These are phyloP conservation scores for Xestia rhomboidea DNA, from an alignment of 2,888 invertebrate species.

Conservation along the genomic window DNA sequence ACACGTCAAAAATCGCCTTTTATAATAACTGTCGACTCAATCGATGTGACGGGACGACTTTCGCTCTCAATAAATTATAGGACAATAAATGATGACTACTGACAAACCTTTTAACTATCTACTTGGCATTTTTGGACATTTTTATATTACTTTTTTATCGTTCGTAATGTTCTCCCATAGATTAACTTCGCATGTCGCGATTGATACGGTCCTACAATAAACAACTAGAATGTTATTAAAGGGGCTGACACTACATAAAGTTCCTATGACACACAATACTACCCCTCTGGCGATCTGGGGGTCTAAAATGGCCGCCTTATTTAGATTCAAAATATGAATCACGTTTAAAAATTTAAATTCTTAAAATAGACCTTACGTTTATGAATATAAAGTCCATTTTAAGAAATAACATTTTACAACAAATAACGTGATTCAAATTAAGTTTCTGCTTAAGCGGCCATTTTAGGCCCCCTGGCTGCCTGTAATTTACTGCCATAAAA, in stretches of 20 bases:
- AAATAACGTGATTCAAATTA: too few species aligned
- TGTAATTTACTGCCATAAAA: background rate
- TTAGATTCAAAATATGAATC: too few species aligned
- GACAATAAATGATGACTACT: background rate
- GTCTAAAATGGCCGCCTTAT: too few species aligned
- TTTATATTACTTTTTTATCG: background rate
- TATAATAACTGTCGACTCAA: background rate
- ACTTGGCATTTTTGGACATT: background rate
- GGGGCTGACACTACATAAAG: background rate
- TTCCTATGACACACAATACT: background rate
- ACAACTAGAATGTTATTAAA: background rate
- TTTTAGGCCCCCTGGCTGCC: too few species aligned
- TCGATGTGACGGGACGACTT: background rate
- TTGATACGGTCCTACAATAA: background rate
- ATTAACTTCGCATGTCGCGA: background rate
- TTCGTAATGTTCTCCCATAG: background rate
- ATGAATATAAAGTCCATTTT: too few species aligned
- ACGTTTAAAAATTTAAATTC: too few species aligned
- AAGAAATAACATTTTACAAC: too few species aligned
- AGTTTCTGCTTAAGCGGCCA: too few species aligned
- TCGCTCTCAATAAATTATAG: slow-evolving; percentile 1
- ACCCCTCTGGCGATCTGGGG: background rate
- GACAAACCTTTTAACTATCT: background rate
- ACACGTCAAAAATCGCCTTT: background rate
- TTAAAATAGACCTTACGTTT: too few species aligned